Base-by-base conservation (phyloP, 2,113 vertebrate genomes). In the Ellobius talpinus region DNA sequence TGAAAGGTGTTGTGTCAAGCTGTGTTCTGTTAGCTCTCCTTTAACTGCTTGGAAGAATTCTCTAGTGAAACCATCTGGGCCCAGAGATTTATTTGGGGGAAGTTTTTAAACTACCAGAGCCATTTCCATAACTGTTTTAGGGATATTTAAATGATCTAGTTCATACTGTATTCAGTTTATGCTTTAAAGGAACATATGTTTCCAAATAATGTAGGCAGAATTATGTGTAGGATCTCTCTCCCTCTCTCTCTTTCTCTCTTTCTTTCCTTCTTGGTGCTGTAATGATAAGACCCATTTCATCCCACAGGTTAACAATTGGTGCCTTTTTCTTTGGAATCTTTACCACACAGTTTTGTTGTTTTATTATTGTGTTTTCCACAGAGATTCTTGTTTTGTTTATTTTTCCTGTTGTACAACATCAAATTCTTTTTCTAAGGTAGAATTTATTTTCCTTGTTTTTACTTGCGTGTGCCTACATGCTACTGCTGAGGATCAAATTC, bases 1-100 rank as follows among this genome's bases (percentile, higher is more conserved):
- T 72, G 58, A 26, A 70, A 93, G 29, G 79, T 82, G 58, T 21
- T 36, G 5, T 70, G 4, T 45, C 58, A n/a, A 58, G 74, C 42
- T 90, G 26, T 93, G 63, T 63, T 90, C 39, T n/a, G 47, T 81
- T 87, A 78, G 39, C 70, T 93, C 63, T 89, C 89, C 63, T 91
- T 88, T 93, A 70, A 91, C 76, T 85, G 31, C 33, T 87, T 84
- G 52, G 24, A 72, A 73, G 21, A 78, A 93, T 78, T 93, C 33
- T 47, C 68, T 33, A 63, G 17, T 72, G 52, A 95, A 88, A 65
- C 1, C 42, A 63, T 87, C 24, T 87, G 39, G 24, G 16, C 12
- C 58, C 39, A 61, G 82, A 77, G 31, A 82, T 95, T 93, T 91
- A 65, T 72, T 55, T 81, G 21, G 8, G 50, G 26, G 29, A 23